A percentile compares a stretch with the other conserved stretches of the same genome.
These are phyloP conservation scores for Phataginus tetradactyla DNA, from an alignment of 2,797 vertebrate species.

Conservation along the genomic window DNA sequence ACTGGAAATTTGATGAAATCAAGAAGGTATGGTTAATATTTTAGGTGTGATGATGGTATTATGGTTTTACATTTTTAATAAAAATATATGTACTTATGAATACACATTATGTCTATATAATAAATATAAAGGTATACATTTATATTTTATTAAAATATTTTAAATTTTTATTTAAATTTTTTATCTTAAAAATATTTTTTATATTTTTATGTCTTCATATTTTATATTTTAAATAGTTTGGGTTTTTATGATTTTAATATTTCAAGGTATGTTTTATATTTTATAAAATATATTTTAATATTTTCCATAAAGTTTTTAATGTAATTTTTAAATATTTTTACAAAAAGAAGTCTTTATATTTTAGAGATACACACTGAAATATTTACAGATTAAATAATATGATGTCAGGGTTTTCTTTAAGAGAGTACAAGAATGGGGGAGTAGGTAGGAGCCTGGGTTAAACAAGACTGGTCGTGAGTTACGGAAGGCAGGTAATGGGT, in stretches of 20 bases:
- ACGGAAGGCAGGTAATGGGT: background rate
- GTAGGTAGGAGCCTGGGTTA: background rate
- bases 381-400: background rate
- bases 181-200: background rate
- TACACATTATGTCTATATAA: background rate
- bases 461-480: background rate
- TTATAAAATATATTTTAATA: background rate
- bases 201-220: background rate
- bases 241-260: background rate
- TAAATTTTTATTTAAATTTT: background rate
- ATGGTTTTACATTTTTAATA: background rate
- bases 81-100: background rate
- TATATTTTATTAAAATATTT: background rate
- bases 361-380: background rate
- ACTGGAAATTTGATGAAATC: background rate
- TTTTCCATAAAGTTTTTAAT: background rate
- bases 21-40: background rate
- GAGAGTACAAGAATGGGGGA: background rate
- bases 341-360: background rate
- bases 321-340: background rate
- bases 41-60: background rate
- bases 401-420: background rate
- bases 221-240: background rate
- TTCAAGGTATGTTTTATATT: background rate
- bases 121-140: background rate